phyloP scores from a whole-genome alignment of 2,113 vertebrate species.

The Deroptyus accipitrinus region DNA sequence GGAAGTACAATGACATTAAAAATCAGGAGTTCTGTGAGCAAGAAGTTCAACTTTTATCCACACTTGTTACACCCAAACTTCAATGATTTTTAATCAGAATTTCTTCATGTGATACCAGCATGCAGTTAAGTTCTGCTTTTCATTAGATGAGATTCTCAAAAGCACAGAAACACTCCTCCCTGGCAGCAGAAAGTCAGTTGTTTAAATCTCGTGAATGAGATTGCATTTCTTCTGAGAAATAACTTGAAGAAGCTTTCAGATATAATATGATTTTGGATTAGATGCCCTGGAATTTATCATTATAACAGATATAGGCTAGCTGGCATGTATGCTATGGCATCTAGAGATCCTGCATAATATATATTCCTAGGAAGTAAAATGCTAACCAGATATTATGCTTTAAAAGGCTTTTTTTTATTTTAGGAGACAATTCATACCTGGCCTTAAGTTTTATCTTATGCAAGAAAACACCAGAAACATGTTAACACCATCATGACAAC shows the following conservation, averaged over 20 bases:
- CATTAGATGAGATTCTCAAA: background rate
- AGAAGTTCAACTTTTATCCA: conserved; percentile 19
- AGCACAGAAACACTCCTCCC: background rate
- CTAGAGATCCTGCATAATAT: background rate
- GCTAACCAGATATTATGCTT: background rate
- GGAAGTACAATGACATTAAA: conserved; percentile 57
- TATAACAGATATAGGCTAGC: background rate
- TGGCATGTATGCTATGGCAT: background rate
- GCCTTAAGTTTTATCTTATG: background rate
- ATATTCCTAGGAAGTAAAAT: background rate
- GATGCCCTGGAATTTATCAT: conserved; percentile 3
- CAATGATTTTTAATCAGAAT: background rate
- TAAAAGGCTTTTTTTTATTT: background rate
- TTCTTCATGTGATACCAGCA: background rate
- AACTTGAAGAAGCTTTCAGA: background rate
- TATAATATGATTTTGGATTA: background rate
- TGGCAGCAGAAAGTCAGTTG: background rate
- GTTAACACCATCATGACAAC: background rate
- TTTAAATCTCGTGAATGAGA: background rate
- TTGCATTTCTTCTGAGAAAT: conserved; percentile 1
- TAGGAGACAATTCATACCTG: background rate
- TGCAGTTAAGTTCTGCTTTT: background rate
- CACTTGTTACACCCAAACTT: background rate
- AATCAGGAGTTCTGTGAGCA: background rate
- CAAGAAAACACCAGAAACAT: background rate